Evolutionary conservation across 2,113 vertebrate genomes (phyloP).

Genomic region (Ameiurus melas): DNA sequence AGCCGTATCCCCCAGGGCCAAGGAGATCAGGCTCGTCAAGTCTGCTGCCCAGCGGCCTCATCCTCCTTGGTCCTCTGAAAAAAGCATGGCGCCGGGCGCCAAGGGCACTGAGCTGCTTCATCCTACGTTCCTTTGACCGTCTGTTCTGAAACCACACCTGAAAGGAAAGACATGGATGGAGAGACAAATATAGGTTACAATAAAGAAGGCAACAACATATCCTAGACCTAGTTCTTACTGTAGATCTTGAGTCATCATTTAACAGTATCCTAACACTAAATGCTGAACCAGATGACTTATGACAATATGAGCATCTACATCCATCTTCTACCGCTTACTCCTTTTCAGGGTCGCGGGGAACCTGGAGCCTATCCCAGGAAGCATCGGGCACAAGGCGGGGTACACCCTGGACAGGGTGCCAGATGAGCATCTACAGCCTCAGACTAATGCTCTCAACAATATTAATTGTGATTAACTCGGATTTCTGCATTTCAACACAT

Average conservation of each 20-base stretch:
- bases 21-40: constrained; percentile 94
- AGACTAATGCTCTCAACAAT: background rate
- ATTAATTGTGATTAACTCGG: background rate
- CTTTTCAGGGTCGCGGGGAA: no score
- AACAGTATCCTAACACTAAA: background rate
- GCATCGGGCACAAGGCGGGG: no score
- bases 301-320: background rate
- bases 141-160: constrained; percentile 88
- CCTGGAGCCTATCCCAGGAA: no score
- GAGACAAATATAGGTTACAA: background rate
- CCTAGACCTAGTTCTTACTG: background rate
- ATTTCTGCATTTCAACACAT: background rate
- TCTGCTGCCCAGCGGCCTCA: constrained; percentile 89
- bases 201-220: background rate
- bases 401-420: no score
- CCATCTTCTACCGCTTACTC: no score
- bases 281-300: background rate
- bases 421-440: background rate
- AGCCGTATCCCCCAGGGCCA: constrained; percentile 89
- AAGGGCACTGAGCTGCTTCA: constrained; percentile 94
- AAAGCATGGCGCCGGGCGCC: constrained; percentile 90
- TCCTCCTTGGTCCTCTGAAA: constrained; percentile 90
- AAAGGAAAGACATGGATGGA: background rate
- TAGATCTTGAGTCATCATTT: background rate
- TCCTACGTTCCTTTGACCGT: constrained; percentile 89